Conservation (phyloP, 2,113 vertebrate genomes). For the Leptocoma aspasia region DNA sequence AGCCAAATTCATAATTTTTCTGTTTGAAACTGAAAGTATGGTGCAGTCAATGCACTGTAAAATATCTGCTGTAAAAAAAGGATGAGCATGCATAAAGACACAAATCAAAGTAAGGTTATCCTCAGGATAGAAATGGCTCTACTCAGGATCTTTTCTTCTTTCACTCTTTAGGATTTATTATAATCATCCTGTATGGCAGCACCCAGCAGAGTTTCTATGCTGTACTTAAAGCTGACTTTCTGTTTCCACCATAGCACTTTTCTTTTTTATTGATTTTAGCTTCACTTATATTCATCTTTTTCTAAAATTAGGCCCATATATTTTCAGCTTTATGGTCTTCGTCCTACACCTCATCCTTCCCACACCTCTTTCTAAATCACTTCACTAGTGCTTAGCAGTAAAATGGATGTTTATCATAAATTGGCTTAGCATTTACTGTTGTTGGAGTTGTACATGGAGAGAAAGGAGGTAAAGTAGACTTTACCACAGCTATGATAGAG, state of each 20-base stretch:
- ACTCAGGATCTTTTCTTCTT: conserved; percentile 35
- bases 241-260: not conserved
- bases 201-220: not conserved
- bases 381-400: conserved; percentile 10
- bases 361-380: conserved; percentile 41
- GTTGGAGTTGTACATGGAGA: not conserved
- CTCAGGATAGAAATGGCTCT: conserved; percentile 21
- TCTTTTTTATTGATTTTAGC: conserved; percentile 48
- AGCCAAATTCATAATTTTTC: not conserved
- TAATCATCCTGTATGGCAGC: conserved; percentile 11
- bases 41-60: not conserved
- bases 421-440: not conserved
- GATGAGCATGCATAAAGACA: not conserved
- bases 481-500: not conserved
- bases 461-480: not conserved
- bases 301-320: conserved; percentile 38
- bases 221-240: conserved; percentile 28
- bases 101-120: conserved; percentile 31
- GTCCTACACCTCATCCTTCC: not conserved
- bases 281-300: conserved; percentile 34
- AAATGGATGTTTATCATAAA: conserved; percentile 27
- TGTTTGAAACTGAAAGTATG: not conserved
- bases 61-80: conserved; percentile 33
- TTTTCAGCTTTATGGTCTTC: conserved; percentile 44
- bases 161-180: conserved; percentile 51